These are phyloP conservation scores for Falco naumanni DNA, from an alignment of 2,797 vertebrate genomes.

Conservation along the genomic window DNA sequence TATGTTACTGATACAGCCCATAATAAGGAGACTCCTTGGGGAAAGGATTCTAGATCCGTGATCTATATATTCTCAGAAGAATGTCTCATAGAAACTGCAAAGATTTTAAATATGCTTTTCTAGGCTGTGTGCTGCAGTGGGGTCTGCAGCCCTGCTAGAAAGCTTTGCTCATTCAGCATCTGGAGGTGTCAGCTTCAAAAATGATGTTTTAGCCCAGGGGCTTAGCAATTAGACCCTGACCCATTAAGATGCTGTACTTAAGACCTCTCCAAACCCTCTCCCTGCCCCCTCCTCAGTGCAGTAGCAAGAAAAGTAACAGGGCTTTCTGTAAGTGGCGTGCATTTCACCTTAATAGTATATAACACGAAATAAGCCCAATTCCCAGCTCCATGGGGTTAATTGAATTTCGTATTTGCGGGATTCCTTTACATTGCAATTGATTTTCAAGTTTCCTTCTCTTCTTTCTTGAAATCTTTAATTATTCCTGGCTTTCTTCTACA, in stretches of 20 bases:
- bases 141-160: not conserved
- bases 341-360: not conserved
- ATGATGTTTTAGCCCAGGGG: not conserved
- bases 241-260: constrained; percentile 38
- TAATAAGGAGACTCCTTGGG: not conserved
- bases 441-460: not conserved
- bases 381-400: not conserved
- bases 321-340: not conserved
- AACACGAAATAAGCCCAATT: not conserved
- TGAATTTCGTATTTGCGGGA: not conserved
- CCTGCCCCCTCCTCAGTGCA: not conserved
- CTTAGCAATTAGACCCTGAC: constrained; percentile 25
- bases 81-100: not conserved
- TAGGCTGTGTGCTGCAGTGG: not conserved
- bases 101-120: not conserved
- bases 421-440: not conserved
- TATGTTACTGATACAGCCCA: not conserved
- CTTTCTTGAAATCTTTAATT: not conserved
- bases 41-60: not conserved
- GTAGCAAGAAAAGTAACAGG: not conserved
- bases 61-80: not conserved
- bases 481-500: not conserved
- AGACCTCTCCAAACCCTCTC: not conserved
- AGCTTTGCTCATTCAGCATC: constrained; percentile 47
- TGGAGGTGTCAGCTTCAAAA: constrained; percentile 24